Evolutionary conservation across 2,888 invertebrate species (phyloP).

Genomic region (Hirtodrosophila histrioides): DNA sequence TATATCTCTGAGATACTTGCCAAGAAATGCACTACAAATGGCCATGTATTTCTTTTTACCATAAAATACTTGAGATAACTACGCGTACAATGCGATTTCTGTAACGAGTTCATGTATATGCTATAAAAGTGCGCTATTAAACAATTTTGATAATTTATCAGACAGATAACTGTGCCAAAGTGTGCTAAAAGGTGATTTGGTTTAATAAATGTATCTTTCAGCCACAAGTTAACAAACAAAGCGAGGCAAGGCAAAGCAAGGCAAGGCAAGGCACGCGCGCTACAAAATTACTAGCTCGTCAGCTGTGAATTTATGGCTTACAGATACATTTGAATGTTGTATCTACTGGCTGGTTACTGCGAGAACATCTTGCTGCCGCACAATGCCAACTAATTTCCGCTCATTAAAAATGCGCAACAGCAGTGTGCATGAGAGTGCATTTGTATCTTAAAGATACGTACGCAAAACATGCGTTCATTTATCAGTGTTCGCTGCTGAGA

Average conservation of each 20-base stretch:
- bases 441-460: slow-evolving; percentile 71
- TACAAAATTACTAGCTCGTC: slow-evolving; percentile 22
- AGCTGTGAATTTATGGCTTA: slow-evolving; percentile 57
- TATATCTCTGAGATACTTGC: slow-evolving; percentile 43
- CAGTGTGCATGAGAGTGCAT: slow-evolving; percentile 42
- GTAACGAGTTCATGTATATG: slow-evolving; percentile 19
- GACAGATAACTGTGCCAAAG: slow-evolving; percentile 58
- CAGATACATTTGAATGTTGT: slow-evolving; percentile 44
- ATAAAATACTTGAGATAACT: slow-evolving; percentile 9
- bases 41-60: neutral
- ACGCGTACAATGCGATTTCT: slow-evolving; percentile 15
- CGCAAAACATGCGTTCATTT: slow-evolving; percentile 71
- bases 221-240: slow-evolving; percentile 6
- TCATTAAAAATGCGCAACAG: slow-evolving; percentile 72
- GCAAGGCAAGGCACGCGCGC: slow-evolving; percentile 44
- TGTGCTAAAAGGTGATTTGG: slow-evolving; percentile 45
- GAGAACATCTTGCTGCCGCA: slow-evolving; percentile 20
- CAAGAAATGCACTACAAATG: slow-evolving; percentile 35
- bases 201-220: slow-evolving; percentile 52
- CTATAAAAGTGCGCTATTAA: slow-evolving; percentile 38
- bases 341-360: slow-evolving; percentile 1
- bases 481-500: slow-evolving; percentile 45
- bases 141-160: slow-evolving; percentile 64
- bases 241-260: slow-evolving; percentile 3
- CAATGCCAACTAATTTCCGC: slow-evolving; percentile 76